Evolutionary conservation across 2,113 vertebrate species (phyloP), one percentile per base, ranked within the genome.

Genomic region (Limnothrissa miodon): DNA sequence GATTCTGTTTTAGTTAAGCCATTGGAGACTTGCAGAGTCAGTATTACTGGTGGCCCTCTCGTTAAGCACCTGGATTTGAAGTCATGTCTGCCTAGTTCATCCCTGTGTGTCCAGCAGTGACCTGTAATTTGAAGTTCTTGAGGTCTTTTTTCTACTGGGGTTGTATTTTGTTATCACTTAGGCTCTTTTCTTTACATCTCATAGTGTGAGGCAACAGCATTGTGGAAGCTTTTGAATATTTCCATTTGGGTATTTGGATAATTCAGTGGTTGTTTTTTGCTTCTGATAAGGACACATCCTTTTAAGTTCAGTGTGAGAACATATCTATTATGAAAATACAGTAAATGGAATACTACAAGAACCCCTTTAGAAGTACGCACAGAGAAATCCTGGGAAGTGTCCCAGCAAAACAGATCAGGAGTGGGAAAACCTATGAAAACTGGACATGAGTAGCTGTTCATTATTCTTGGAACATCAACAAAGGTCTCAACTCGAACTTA

Each of bases 31-130:
- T 80, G n/a, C n/a, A 29, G 39, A 19, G 56, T 80, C 59, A 84
- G 66, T 11, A 70, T 45, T 66, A 82, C 23, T 56, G 78, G 23
- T 79, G 33, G 56, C 59, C 74, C 29, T 36, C 66, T 36, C 3
- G 10, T 39, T n/a, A 33, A 48, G 62, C 83, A 82, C 80, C 13
- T 82, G 45, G 45, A 81, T 21, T 15, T 83, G 81, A 88, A 88
- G 84, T 82, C 79, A 66, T 81, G 82, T 88, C 85, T 85, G 51
- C 33, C 36, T 80, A 83, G 44, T 15, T 15, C 33, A 17, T 33
- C 17, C 25, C 29, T 33, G 29, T 74, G 66, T 29, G 13, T 33
- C 11, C 13, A 15, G 4, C 29, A 9, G 25, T 70, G n/a, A 70
- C 62, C 29, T 15, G 17, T 48, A 13, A 13, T 15, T 33, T 74